These are phyloP conservation scores for Amphibalanus amphitrite DNA, from an alignment of 1,140 invertebrate species.

Conservation along the genomic window DNA sequence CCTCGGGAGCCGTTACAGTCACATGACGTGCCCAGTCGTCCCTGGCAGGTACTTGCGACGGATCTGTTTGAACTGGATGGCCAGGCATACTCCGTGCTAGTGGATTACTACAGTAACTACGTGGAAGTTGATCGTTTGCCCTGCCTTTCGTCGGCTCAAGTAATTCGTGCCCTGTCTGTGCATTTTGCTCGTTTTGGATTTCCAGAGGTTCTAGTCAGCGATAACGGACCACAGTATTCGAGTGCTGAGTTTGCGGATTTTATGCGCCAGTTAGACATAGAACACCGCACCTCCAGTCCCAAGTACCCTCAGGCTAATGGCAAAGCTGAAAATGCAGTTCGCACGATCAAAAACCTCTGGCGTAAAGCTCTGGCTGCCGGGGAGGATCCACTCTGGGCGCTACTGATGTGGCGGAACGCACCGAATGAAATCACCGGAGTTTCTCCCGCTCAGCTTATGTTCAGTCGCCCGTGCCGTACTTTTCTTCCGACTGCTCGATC, in stretches of 20 bases:
- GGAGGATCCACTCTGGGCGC: not conserved
- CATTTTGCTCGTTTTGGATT: slow-evolving; percentile 18
- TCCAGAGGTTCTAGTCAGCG: slow-evolving; percentile 17
- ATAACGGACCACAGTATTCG: slow-evolving; percentile 20
- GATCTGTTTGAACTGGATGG: slow-evolving; percentile 10
- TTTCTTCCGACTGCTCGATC: not conserved
- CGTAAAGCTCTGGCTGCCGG: not conserved
- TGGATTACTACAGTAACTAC: slow-evolving; percentile 19
- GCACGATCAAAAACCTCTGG: not conserved
- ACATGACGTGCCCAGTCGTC: not conserved
- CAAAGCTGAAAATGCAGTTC: not conserved
- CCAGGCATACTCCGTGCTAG: slow-evolving; percentile 12
- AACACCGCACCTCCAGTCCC: not conserved
- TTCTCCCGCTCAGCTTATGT: not conserved
- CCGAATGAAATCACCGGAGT: not conserved
- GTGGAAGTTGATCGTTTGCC: slow-evolving; percentile 14
- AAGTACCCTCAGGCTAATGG: not conserved
- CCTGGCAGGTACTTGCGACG: slow-evolving; percentile 4
- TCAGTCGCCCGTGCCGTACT: not conserved
- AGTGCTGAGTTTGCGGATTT: not conserved
- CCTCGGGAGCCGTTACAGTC: not conserved
- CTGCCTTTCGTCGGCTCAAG: slow-evolving; percentile 9
- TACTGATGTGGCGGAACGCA: not conserved
- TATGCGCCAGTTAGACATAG: not conserved
- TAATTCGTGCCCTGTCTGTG: slow-evolving; percentile 13